Conservation (phyloP, 37 sponge, comb jelly and placozoan species). For the Halisarca cf. caerulea region DNA sequence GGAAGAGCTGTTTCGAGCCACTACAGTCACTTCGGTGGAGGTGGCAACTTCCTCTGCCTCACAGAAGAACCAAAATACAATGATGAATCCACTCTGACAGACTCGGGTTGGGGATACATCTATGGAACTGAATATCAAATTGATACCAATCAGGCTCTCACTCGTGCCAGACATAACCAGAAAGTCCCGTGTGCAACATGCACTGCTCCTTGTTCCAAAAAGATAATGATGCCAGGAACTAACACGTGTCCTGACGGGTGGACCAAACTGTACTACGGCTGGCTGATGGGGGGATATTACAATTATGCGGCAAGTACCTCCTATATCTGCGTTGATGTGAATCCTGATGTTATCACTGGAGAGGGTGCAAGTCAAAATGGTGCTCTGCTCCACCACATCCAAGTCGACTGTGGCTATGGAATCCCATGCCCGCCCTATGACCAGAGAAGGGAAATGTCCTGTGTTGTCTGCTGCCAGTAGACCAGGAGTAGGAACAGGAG, state of each 20-base stretch:
- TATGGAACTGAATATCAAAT: conserved; percentile 3
- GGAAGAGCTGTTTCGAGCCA: neutral
- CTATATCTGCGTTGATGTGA: neutral
- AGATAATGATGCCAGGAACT: conserved; percentile 25
- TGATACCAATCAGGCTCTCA: neutral
- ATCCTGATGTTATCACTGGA: neutral
- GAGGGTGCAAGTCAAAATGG: neutral
- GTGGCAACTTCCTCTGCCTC: neutral
- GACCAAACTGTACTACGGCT: conserved; percentile 11
- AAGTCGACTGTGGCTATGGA: neutral
- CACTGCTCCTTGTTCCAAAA: neutral
- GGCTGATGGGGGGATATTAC: neutral
- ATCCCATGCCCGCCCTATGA: conserved; percentile 10
- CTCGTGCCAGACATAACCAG: neutral
- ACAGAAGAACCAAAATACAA: neutral
- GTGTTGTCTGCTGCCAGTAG: conserved; percentile 26
- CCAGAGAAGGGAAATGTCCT: neutral
- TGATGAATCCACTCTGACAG: neutral
- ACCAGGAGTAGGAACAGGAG: no score
- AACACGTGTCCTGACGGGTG: conserved; percentile 3
- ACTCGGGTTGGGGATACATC: neutral
- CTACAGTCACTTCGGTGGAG: conserved; percentile 3
- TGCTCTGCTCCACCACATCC: neutral
- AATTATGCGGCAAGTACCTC: neutral
- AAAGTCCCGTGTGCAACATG: neutral